Conservation (phyloP, 1,140 invertebrate genomes). For the Diachasma alloeum region DNA sequence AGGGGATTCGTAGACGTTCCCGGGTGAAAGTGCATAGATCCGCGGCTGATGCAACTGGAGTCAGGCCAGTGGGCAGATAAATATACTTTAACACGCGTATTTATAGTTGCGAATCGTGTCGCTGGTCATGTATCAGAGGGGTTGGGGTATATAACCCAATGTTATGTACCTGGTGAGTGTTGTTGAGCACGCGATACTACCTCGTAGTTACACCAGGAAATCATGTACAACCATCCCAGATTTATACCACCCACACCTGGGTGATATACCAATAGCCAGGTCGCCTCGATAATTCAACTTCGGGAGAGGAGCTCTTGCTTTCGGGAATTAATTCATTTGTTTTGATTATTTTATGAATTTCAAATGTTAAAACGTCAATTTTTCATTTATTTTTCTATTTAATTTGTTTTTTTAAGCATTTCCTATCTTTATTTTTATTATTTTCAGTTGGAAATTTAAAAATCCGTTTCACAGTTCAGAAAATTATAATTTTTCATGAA, state of each 20-base stretch:
- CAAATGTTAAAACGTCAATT: too few relatives aligned
- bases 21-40: slow-evolving; percentile 17
- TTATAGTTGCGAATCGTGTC: slow-evolving; percentile 26
- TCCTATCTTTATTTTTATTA: too few relatives aligned
- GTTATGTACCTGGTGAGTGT: background rate
- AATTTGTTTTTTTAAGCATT: too few relatives aligned
- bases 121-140: slow-evolving; percentile 21
- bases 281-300: background rate
- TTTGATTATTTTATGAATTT: too few relatives aligned
- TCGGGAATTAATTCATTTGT: too few relatives aligned
- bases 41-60: slow-evolving; percentile 21
- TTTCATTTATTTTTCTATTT: too few relatives aligned
- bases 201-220: slow-evolving; percentile 26
- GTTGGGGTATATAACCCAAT: background rate
- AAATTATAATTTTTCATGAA: too few relatives aligned
- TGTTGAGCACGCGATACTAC: slow-evolving; percentile 11
- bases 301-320: too few relatives aligned
- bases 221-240: slow-evolving; percentile 19
- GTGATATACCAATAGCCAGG: background rate
- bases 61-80: slow-evolving; percentile 17
- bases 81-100: slow-evolving; percentile 25
- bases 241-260: slow-evolving; percentile 24
- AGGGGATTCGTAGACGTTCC: background rate
- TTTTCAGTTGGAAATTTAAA: too few relatives aligned
- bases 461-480: too few relatives aligned